A percentile compares a stretch with the other conserved stretches of the same genome.
phyloP scores from a whole-genome alignment of 2,113 vertebrate species.

The Lamprologus sp. region DNA sequence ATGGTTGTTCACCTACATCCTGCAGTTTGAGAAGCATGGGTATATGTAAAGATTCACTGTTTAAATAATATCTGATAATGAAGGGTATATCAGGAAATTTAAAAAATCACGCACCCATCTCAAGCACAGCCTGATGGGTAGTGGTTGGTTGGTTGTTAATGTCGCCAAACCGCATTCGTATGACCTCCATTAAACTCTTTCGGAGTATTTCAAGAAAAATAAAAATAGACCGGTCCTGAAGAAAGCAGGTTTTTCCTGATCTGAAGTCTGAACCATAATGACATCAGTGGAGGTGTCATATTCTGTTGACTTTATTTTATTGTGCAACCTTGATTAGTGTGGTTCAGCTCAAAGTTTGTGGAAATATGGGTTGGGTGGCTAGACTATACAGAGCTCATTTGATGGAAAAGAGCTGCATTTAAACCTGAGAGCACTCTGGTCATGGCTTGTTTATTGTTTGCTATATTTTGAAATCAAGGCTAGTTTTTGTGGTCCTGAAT shows the following conservation, averaged over 20 bases:
- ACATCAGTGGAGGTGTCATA: not conserved
- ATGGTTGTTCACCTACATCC: not conserved
- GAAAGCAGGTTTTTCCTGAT: not conserved
- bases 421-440: not conserved
- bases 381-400: not conserved
- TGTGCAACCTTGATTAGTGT: not conserved
- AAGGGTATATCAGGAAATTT: not conserved
- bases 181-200: not conserved
- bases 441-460: not conserved
- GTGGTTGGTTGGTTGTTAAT: not conserved
- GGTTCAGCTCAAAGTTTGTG: not conserved
- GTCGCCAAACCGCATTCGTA: accelerated
- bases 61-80: not conserved
- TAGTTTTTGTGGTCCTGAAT: not conserved
- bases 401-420: not conserved
- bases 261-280: not conserved
- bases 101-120: not conserved
- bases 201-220: not conserved
- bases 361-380: not conserved
- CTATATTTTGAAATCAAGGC: not conserved
- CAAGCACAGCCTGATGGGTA: not conserved
- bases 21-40: not conserved
- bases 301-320: not conserved
- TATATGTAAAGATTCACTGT: not conserved
- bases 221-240: not conserved